These are phyloP conservation scores for Carlito syrichta DNA, from an alignment of 2,113 vertebrate genomes.

Conservation along the genomic window DNA sequence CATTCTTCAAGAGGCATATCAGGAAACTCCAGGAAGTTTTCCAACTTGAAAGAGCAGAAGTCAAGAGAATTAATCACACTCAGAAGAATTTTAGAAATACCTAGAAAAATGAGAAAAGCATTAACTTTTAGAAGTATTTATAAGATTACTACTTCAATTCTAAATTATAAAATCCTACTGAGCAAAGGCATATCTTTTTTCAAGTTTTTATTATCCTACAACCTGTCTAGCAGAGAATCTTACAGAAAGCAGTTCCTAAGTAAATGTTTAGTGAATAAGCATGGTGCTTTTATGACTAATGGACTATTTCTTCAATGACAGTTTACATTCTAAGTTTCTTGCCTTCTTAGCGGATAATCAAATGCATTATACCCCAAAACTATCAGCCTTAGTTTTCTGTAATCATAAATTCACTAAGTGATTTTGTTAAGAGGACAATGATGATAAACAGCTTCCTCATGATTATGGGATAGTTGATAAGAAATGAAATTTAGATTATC, in stretches of 20 bases:
- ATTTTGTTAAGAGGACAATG: background rate
- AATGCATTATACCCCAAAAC: background rate
- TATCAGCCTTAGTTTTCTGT: background rate
- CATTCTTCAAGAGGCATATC: conserved; percentile 71
- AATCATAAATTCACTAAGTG: background rate
- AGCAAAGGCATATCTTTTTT: background rate
- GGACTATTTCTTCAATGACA: background rate
- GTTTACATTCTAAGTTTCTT: background rate
- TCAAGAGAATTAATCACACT: conserved; percentile 79
- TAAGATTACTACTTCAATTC: background rate
- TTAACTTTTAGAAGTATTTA: background rate
- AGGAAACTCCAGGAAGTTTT: conserved; percentile 29
- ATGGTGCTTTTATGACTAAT: background rate
- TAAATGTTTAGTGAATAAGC: background rate
- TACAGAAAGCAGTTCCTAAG: background rate
- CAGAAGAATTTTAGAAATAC: conserved; percentile 76
- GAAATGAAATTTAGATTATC: background rate
- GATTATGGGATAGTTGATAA: background rate
- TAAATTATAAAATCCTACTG: conserved; percentile 24
- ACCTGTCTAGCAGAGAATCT: background rate
- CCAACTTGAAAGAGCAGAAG: conserved; percentile 79
- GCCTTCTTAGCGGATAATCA: conserved; percentile 2
- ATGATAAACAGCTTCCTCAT: background rate
- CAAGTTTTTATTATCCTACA: background rate
- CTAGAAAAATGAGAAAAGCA: conserved; percentile 49